phyloP scores from a whole-genome alignment of 2,888 invertebrate genomes.

The Monoplex corrugatus region DNA sequence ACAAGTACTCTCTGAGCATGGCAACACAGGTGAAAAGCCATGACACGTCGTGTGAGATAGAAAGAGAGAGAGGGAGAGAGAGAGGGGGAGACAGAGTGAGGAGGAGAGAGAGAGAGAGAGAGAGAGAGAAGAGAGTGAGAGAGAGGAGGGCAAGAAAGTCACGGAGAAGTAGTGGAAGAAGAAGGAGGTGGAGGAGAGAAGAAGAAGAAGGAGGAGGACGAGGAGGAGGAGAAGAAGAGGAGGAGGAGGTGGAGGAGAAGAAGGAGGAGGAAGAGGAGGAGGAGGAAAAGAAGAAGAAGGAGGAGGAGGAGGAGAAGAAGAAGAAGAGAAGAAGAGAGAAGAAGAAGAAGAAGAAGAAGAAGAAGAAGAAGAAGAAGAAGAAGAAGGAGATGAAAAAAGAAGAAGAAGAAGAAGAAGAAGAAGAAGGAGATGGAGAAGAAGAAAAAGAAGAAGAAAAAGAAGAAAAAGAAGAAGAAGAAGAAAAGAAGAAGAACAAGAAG shows the following conservation, averaged over 20 bases:
- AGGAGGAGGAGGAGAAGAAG: background rate
- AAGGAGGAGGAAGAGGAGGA: background rate
- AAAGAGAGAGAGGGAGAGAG: background rate
- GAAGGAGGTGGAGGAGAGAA: background rate
- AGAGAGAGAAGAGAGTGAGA: background rate
- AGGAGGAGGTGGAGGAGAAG: background rate
- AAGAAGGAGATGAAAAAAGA: background rate
- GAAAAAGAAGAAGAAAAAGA: background rate
- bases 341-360: background rate
- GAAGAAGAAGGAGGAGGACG: background rate
- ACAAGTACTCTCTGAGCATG: too few relatives aligned
- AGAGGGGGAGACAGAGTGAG: background rate
- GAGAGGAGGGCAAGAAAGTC: background rate
- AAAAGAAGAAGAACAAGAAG: background rate
- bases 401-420: background rate
- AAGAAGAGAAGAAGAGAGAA: background rate
- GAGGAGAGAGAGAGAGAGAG: background rate
- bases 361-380: background rate
- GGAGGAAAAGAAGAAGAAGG: background rate
- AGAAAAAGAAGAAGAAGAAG: background rate
- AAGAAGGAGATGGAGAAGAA: background rate
- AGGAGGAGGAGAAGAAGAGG: background rate
- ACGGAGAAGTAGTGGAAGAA: background rate
- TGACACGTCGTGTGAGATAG: too few relatives aligned
- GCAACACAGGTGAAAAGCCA: too few relatives aligned